Conservation (phyloP, 2,797 vertebrate species). For the Pipistrellus kuhlii region DNA sequence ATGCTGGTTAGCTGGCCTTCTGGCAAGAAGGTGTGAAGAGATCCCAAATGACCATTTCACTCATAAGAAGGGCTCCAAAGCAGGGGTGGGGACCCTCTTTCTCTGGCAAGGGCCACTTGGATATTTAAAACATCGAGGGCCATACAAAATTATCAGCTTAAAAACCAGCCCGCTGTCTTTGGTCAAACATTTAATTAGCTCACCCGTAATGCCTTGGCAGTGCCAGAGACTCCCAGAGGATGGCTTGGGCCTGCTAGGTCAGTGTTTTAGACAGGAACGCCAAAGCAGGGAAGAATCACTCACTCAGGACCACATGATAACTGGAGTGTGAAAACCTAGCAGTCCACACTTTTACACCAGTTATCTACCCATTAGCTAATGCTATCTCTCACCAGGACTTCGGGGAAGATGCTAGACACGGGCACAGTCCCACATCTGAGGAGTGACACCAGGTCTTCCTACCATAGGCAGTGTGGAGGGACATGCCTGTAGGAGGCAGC, state of each 20-base stretch:
- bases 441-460: constrained; percentile 53
- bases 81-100: too few relatives aligned
- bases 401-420: constrained; percentile 50
- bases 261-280: constrained; percentile 46
- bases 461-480: constrained; percentile 38
- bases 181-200: too few relatives aligned
- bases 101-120: too few relatives aligned
- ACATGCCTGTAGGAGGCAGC: constrained; percentile 64
- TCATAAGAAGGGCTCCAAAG: not conserved
- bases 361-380: constrained; percentile 53
- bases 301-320: not conserved
- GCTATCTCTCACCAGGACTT: constrained; percentile 49
- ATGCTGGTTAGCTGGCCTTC: not conserved
- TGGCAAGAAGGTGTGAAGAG: not conserved
- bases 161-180: too few relatives aligned
- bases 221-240: not conserved
- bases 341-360: constrained; percentile 9
- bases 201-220: too few relatives aligned
- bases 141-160: too few relatives aligned
- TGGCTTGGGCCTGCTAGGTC: not conserved
- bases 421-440: constrained; percentile 53
- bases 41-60: not conserved
- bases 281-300: not conserved
- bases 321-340: constrained; percentile 37
- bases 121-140: too few relatives aligned